Conservation (phyloP, 2,113 vertebrate genomes). For the Heterotilapia buettikoferi region DNA sequence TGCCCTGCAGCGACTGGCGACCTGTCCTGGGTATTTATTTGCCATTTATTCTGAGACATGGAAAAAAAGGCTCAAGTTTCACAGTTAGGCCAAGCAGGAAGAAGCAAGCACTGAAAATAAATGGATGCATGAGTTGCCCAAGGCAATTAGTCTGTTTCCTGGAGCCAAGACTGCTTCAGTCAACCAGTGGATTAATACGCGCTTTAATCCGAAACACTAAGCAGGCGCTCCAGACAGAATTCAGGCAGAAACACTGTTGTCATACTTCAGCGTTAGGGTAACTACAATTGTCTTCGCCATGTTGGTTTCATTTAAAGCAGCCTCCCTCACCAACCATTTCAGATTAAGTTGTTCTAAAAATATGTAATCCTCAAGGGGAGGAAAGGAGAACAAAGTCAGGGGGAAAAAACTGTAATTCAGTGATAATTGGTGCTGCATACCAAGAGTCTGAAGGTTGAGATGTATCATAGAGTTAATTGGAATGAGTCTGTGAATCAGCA, state of each 20-base stretch:
- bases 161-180: not conserved
- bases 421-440: not conserved
- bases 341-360: not conserved
- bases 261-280: not conserved
- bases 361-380: not conserved
- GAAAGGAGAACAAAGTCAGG: not conserved
- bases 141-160: constrained; percentile 17
- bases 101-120: not conserved
- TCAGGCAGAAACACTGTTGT: not conserved
- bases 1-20: constrained; percentile 15
- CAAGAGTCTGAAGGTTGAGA: not conserved
- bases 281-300: not conserved
- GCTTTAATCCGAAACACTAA: constrained; percentile 21
- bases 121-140: not conserved
- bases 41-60: not conserved
- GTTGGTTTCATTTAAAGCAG: not conserved
- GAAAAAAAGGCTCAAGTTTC: not conserved
- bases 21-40: constrained; percentile 9
- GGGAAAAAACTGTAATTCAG: too few species aligned
- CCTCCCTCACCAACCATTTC: not conserved
- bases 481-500: not conserved
- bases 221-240: not conserved
- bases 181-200: constrained; percentile 6
- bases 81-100: not conserved
- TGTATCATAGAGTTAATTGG: not conserved